Conservation (phyloP, 2,888 invertebrate genomes). For the Argyresthia goedartella region DNA sequence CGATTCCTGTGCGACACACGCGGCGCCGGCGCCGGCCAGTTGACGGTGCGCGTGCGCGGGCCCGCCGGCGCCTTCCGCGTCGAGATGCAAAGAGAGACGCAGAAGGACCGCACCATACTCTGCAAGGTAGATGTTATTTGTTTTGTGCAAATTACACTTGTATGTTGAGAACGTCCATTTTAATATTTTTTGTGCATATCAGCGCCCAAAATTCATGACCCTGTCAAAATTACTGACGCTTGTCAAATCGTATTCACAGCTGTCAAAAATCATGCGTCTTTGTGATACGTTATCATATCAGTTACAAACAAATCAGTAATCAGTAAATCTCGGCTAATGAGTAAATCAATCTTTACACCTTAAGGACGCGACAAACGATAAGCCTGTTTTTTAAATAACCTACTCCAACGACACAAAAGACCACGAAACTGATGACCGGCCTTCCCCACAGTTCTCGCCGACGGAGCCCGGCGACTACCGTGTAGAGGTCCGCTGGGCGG, state of each 20-base stretch:
- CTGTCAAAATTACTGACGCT: too few relatives aligned
- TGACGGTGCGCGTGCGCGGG: conserved; percentile 97
- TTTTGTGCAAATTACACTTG: too few relatives aligned
- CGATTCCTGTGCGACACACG: conserved; percentile 98
- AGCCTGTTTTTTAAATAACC: too few relatives aligned
- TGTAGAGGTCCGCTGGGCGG: conserved; percentile 95
- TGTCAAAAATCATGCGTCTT: too few relatives aligned
- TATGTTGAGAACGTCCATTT: not conserved
- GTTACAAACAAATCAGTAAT: too few relatives aligned
- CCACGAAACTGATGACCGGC: not conserved
- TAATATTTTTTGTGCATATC: too few relatives aligned
- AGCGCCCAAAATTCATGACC: too few relatives aligned
- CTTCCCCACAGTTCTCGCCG: conserved; percentile 83
- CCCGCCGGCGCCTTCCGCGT: conserved; percentile 99
- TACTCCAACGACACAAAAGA: not conserved
- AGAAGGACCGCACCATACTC: conserved; percentile 97
- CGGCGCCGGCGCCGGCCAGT: conserved; percentile 98
- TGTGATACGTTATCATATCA: too few relatives aligned
- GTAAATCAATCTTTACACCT: too few relatives aligned
- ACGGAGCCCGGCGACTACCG: conserved; percentile 99
- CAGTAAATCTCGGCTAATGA: too few relatives aligned
- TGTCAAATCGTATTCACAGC: too few relatives aligned
- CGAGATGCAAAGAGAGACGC: conserved; percentile 98
- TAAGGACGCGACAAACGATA: too few relatives aligned
- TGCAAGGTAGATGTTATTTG: conserved; percentile 90